Conservation (phyloP, 2,113 vertebrate species). For the Candoia aspera region DNA sequence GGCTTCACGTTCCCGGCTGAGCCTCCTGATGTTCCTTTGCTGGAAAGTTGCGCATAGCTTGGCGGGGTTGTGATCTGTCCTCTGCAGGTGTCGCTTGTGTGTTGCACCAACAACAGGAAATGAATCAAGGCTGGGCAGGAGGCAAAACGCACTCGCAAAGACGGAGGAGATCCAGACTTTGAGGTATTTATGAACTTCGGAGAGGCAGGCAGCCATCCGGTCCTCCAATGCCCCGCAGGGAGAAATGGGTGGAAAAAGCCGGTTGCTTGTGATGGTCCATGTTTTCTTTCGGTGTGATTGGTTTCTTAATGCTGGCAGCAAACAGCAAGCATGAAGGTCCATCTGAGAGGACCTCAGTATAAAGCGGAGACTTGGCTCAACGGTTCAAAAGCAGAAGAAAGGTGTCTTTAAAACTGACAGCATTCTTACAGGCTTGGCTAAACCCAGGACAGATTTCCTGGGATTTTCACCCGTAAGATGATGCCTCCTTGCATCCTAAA, state of each 20-base stretch:
- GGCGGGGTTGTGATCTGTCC: background rate
- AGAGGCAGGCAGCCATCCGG: background rate
- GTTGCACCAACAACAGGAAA: conserved; percentile 37
- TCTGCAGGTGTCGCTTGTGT: conserved; percentile 39
- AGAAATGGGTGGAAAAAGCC: conserved; percentile 15
- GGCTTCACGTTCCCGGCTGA: background rate
- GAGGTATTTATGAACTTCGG: conserved; percentile 42
- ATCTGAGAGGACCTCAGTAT: background rate
- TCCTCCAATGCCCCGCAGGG: background rate
- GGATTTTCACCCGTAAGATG: too few relatives aligned
- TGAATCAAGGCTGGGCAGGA: conserved; percentile 40
- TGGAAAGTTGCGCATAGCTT: conserved; percentile 26
- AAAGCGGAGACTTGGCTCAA: background rate
- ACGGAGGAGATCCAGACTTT: background rate
- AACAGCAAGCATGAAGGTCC: background rate
- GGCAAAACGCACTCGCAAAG: fast-evolving
- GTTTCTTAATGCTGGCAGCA: fast-evolving
- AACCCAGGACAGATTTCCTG: too few relatives aligned
- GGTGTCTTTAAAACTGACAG: too few relatives aligned
- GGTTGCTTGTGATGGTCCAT: background rate
- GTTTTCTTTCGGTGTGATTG: background rate
- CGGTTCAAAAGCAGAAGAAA: background rate
- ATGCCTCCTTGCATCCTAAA: too few relatives aligned
- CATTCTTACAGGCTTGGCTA: too few relatives aligned
- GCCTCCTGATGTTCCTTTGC: background rate